These are phyloP conservation scores for Anisognathus igniventris DNA, from an alignment of 2,797 vertebrate species.

Conservation along the genomic window DNA sequence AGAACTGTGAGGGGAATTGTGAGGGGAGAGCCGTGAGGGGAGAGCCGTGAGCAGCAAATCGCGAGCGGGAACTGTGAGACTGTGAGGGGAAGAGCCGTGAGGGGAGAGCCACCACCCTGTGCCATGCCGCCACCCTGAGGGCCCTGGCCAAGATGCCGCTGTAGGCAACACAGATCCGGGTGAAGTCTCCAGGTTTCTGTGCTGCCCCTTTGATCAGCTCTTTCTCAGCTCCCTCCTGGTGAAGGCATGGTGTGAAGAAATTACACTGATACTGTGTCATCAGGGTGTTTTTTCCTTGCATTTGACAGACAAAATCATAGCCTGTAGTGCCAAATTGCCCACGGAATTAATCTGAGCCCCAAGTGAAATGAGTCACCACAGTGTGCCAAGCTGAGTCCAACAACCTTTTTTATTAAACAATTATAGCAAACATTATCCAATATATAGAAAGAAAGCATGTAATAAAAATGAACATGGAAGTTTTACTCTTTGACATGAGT, in stretches of 20 bases:
- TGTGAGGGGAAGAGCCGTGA: too few species aligned
- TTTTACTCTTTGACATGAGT: not conserved
- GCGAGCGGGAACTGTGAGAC: too few species aligned
- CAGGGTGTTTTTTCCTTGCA: not conserved
- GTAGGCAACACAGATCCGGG: too few species aligned
- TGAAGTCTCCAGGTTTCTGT: not conserved
- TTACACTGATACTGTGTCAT: not conserved
- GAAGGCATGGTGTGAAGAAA: not conserved
- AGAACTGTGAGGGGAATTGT: too few species aligned
- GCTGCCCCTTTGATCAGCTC: not conserved
- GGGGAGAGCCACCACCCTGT: not conserved
- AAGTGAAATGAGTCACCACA: not conserved
- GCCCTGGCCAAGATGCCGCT: not conserved
- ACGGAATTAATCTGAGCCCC: not conserved
- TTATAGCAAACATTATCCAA: not conserved
- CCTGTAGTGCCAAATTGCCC: not conserved
- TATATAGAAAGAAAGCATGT: not conserved
- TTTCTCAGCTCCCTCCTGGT: not conserved
- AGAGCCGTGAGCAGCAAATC: too few species aligned
- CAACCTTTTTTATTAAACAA: conserved; percentile 26
- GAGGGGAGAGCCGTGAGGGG: not conserved
- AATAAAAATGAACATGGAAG: not conserved
- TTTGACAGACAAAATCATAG: not conserved
- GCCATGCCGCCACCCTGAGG: too few species aligned
- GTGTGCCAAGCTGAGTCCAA: not conserved